Percentiles rank a stretch among this genome's conserved stretches.
phyloP scores from a whole-genome alignment of 1,140 invertebrate species.

The Archivesica marissinica region DNA sequence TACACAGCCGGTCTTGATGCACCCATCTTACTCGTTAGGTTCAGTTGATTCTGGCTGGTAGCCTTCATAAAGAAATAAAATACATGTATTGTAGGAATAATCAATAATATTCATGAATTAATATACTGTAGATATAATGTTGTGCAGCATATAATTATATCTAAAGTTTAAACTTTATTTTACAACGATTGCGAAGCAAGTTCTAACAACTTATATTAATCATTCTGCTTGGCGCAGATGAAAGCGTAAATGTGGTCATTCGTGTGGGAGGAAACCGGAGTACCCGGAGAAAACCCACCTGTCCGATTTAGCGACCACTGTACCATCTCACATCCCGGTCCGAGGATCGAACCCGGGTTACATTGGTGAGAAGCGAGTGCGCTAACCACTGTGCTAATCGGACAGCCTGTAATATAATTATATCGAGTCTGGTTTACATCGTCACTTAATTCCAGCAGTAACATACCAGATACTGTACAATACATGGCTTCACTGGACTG shows the following conservation, averaged over 20 bases:
- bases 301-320: too few species aligned
- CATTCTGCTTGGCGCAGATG: too few species aligned
- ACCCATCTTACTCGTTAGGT: slow-evolving; percentile 43
- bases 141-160: not conserved
- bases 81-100: not conserved
- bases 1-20: slow-evolving; percentile 38
- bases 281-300: too few species aligned
- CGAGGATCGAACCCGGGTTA: too few species aligned
- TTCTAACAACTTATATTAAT: too few species aligned
- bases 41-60: not conserved
- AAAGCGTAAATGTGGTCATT: too few species aligned
- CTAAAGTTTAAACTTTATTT: too few species aligned
- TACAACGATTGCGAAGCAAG: too few species aligned
- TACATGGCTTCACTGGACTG: not conserved
- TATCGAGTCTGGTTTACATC: not conserved
- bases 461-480: not conserved
- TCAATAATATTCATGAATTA: not conserved
- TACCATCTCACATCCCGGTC: too few species aligned
- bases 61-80: not conserved
- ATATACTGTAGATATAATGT: not conserved
- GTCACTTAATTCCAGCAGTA: not conserved
- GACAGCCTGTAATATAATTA: not conserved
- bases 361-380: too few species aligned
- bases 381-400: too few species aligned
- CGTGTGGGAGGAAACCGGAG: too few species aligned